A percentile compares a stretch with the other conserved stretches of the same genome.
phyloP scores from a whole-genome alignment of 2,888 invertebrate genomes.

The Crossocerus cetratus region DNA sequence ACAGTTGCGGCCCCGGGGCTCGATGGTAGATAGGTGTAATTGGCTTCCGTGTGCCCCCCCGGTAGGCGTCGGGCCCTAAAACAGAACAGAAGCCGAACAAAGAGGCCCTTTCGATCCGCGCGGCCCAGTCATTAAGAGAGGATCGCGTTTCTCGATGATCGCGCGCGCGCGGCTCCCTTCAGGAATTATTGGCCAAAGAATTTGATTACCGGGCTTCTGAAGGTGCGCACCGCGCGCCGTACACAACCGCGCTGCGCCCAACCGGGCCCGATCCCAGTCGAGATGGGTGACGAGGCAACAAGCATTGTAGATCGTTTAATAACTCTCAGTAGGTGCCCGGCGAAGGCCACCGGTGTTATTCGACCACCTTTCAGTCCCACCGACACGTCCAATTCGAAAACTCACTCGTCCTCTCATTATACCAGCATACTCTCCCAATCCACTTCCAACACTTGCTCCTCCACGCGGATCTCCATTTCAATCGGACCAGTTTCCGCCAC shows the following conservation, averaged over 20 bases:
- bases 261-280: constrained; percentile 50
- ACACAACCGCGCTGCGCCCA: too few species aligned
- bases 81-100: constrained; percentile 48
- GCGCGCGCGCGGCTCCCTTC: constrained; percentile 27
- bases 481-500: too few species aligned
- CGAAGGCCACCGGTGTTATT: constrained; percentile 68
- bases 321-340: constrained; percentile 70
- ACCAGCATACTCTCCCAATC: too few species aligned
- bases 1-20: background rate
- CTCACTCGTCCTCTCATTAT: background rate
- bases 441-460: too few species aligned
- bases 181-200: constrained; percentile 63
- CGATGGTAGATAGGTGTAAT: constrained; percentile 1
- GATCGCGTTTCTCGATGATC: constrained; percentile 37
- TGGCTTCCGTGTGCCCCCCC: constrained; percentile 5
- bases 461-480: too few species aligned
- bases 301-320: constrained; percentile 72
- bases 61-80: constrained; percentile 11
- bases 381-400: background rate
- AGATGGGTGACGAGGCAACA: constrained; percentile 71
- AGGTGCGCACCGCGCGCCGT: constrained; percentile 56
- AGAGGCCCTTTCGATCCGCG: constrained; percentile 12
- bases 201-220: constrained; percentile 71
- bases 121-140: constrained; percentile 4
- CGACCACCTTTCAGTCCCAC: constrained; percentile 49